Conservation (phyloP, 2,113 vertebrate species). For the Ceratotherium simum region DNA sequence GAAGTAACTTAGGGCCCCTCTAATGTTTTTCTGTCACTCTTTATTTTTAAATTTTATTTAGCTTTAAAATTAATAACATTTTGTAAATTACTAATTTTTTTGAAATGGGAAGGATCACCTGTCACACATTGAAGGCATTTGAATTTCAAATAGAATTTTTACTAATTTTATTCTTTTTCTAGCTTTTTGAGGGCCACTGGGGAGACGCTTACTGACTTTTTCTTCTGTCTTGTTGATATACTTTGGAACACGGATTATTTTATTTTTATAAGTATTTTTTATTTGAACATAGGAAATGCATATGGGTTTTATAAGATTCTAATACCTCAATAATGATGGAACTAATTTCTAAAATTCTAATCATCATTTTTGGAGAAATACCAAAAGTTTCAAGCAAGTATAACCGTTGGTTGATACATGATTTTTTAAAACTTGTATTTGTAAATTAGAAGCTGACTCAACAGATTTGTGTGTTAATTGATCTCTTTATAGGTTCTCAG, state of each 20-base stretch:
- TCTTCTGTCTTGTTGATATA: not conserved
- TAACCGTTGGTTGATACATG: not conserved
- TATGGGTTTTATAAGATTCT: not conserved
- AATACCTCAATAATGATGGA: not conserved
- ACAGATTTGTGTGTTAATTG: not conserved
- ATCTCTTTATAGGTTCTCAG: not conserved
- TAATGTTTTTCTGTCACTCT: not conserved
- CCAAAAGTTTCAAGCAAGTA: not conserved
- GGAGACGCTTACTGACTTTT: not conserved
- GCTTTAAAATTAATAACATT: not conserved
- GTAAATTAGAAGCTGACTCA: slow-evolving; percentile 26
- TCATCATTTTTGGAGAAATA: slow-evolving; percentile 34
- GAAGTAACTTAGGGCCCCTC: not conserved
- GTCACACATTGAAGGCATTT: not conserved
- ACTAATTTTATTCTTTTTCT: not conserved
- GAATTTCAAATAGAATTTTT: slow-evolving; percentile 31
- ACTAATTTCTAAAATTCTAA: slow-evolving; percentile 43
- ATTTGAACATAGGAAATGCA: not conserved
- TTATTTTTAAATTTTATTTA: slow-evolving; percentile 41
- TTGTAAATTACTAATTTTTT: slow-evolving; percentile 53
- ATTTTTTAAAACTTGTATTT: not conserved
- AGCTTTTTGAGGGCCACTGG: not conserved
- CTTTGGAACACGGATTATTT: slow-evolving; percentile 34
- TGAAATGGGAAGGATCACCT: not conserved
- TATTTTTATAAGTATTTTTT: slow-evolving; percentile 4